These are phyloP conservation scores for Spea hammondii DNA, from an alignment of 2,797 vertebrate genomes.

Conservation along the genomic window DNA sequence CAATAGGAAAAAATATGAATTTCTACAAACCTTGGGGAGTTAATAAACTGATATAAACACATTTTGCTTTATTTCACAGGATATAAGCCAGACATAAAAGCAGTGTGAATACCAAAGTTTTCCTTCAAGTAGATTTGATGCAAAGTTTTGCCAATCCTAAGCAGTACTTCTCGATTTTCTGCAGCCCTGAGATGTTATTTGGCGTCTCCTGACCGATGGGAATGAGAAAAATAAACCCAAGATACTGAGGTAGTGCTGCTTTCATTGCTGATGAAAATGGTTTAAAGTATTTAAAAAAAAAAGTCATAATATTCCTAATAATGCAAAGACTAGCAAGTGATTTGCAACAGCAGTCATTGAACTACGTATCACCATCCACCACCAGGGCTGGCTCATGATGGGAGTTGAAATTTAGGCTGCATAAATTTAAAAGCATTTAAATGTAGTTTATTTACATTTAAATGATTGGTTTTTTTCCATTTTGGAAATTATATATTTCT, in stretches of 20 bases:
- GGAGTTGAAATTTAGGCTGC: not conserved
- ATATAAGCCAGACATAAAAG: slow-evolving; percentile 34
- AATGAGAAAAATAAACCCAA: slow-evolving; percentile 4
- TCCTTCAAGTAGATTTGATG: slow-evolving; percentile 5
- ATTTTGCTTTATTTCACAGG: not conserved
- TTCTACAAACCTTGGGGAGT: not conserved
- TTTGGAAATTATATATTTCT: too few relatives aligned
- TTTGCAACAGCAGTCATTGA: too few relatives aligned
- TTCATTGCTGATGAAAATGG: not conserved
- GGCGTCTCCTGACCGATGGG: slow-evolving; percentile 13
- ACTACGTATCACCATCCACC: not conserved
- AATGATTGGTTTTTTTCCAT: too few relatives aligned
- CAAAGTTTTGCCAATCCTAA: slow-evolving; percentile 10
- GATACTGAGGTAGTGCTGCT: slow-evolving; percentile 23
- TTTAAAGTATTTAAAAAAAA: not conserved
- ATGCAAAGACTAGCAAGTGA: not conserved
- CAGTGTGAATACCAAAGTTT: slow-evolving; percentile 56
- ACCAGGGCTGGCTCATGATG: not conserved
- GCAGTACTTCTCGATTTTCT: not conserved
- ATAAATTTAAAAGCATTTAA: too few relatives aligned
- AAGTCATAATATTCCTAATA: not conserved
- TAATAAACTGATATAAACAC: not conserved
- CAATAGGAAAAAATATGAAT: too few relatives aligned
- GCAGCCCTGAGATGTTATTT: slow-evolving; percentile 21
- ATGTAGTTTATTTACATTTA: too few relatives aligned